Percentiles rank a stretch among this genome's conserved stretches.
phyloP scores from a whole-genome alignment of 1,140 invertebrate species.

The Drosophila gunungcola region DNA sequence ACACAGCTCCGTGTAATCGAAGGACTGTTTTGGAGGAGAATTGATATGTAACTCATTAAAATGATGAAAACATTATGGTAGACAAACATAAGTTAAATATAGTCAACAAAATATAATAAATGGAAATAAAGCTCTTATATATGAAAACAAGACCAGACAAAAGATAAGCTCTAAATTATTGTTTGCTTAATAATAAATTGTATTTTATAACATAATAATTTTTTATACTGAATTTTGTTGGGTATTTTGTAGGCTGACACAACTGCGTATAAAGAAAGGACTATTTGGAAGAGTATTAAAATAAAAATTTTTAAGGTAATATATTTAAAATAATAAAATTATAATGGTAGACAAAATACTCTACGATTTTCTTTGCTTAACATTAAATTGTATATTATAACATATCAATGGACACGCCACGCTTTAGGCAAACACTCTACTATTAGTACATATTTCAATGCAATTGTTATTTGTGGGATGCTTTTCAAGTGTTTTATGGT shows the following conservation, averaged over 20 bases:
- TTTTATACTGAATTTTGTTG: neutral
- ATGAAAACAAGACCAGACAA: no score
- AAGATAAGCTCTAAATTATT: neutral
- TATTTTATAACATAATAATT: conserved; percentile 13
- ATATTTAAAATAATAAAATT: no score
- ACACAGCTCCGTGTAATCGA: conserved; percentile 95
- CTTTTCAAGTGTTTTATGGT: no score
- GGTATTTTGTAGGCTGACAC: no score
- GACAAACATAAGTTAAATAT: conserved; percentile 38
- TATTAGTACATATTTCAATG: neutral
- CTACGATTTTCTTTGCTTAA: neutral
- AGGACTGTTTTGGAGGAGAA: conserved; percentile 87
- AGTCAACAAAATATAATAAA: neutral
- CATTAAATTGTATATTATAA: neutral
- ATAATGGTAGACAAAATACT: no score
- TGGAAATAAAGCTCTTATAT: neutral
- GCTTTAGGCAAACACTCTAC: conserved; percentile 36
- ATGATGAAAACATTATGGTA: neutral
- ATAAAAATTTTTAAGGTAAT: no score
- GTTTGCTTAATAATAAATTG: neutral
- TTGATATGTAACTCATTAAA: no score
- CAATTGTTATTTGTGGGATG: no score
- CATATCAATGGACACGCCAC: conserved; percentile 58
- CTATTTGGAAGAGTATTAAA: no score
- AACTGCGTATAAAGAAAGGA: no score